Base-by-base conservation (phyloP, 2,113 vertebrate genomes). In the Charina bottae region DNA sequence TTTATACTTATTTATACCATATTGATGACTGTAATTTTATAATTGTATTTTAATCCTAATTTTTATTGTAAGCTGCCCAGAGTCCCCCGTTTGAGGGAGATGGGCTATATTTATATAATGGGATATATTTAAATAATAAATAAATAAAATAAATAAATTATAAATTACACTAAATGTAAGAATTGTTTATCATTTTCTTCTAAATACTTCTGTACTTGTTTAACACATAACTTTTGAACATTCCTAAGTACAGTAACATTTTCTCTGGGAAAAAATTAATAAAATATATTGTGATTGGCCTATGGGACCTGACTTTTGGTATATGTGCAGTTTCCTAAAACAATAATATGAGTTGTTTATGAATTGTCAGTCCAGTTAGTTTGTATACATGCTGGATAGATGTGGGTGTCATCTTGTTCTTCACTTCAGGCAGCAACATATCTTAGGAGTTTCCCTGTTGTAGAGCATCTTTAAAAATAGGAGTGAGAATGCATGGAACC, bases 291-390 rank as follows among this genome's bases (percentile, higher is more conserved):
- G 49, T 49, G 49, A 49, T 49, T 6, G 49, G 49, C 49, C 49
- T 49, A 49, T 49, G 49, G 49, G 49, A 7, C 49, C 17, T 78
- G 33, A 42, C 7, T 72, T 72, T 72, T 72, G 28, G 28, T 72
- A 72, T 37, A 24, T 86, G 54, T 15, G 86, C 58, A 1, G 46
- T 90, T 85, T 91, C 87, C 60, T 93, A 89, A 93, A 59, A 42
- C 92, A 15, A 55, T 60, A 89, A 64, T 53, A 5, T 0, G 33
- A 59, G 84, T 2, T 5, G 11, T 89, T 55, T 91, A 33, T 87
- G 12, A 59, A 23, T 37, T 87, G 26, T 60, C n/a, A 42, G 10
- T 87, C 86, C 21, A 23, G 9, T 42, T 46, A 24, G 60, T 17
- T 64, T 89, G 26, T 46, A 46, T n/a, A 87, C 55, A 58, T 64